Evolutionary conservation across 2,797 vertebrate genomes (phyloP).

Genomic region (Anabas testudineus): DNA sequence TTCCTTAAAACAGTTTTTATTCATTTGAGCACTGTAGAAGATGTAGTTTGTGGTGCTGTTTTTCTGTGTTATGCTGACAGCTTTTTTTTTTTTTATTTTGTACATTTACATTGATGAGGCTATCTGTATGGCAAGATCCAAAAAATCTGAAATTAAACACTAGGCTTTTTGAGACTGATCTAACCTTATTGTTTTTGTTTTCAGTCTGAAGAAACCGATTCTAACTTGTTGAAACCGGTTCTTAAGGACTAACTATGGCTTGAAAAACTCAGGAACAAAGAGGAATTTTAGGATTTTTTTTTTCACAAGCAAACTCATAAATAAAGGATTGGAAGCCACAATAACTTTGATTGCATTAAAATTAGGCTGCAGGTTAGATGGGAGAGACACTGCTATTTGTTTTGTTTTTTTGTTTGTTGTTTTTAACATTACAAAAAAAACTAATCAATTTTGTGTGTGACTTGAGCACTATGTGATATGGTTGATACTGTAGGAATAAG

Average conservation of each 20-base stretch:
- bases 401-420: no score
- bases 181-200: slow-evolving; percentile 31
- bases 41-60: no score
- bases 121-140: background rate
- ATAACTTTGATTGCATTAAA: background rate
- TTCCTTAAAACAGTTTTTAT: no score
- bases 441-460: background rate
- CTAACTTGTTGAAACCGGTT: slow-evolving; percentile 41
- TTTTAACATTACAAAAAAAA: background rate
- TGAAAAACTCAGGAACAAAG: slow-evolving; percentile 11
- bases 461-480: background rate
- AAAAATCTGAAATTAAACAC: slow-evolving; percentile 22
- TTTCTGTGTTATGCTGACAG: background rate
- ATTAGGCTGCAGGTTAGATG: background rate
- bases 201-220: slow-evolving; percentile 31
- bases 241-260: slow-evolving; percentile 1
- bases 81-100: no score
- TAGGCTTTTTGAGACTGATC: background rate
- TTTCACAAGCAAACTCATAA: background rate
- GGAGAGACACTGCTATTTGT: background rate
- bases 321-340: background rate
- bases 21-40: no score
- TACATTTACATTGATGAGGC: background rate
- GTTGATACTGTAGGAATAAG: background rate
- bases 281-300: background rate